A percentile compares a stretch with the other conserved stretches of the same genome.
Conservation (phyloP, 2,888 invertebrate genomes). For the Troglohyphantes excavatus region DNA sequence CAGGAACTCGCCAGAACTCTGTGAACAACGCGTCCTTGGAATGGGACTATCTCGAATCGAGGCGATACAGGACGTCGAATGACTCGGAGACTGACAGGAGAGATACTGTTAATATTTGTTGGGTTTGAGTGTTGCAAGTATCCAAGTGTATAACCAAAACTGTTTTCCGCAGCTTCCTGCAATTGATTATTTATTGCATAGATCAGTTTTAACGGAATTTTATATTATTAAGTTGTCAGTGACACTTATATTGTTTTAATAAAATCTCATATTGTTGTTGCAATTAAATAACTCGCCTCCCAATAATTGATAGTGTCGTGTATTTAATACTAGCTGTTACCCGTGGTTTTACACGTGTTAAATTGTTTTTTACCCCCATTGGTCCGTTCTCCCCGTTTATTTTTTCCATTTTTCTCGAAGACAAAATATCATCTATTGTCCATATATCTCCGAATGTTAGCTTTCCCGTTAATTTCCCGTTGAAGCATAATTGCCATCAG, state of each 20-base stretch:
- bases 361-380: no score
- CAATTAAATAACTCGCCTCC: neutral
- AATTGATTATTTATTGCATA: neutral
- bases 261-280: neutral
- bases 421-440: no score
- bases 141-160: neutral
- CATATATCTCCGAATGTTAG: no score
- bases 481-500: no score
- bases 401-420: no score
- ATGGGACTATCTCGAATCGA: conserved; percentile 63
- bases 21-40: conserved; percentile 22
- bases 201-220: neutral
- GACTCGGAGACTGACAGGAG: conserved; percentile 6
- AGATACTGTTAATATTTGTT: conserved; percentile 36
- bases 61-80: conserved; percentile 3
- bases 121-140: conserved; percentile 48
- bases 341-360: no score
- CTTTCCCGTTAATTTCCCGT: no score
- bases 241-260: neutral
- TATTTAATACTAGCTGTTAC: no score
- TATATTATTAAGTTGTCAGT: neutral
- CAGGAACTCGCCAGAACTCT: neutral
- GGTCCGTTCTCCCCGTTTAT: no score
- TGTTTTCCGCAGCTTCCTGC: neutral
- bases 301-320: no score